phyloP scores from a whole-genome alignment of 2,888 invertebrate species.

The Dicycla oo region DNA sequence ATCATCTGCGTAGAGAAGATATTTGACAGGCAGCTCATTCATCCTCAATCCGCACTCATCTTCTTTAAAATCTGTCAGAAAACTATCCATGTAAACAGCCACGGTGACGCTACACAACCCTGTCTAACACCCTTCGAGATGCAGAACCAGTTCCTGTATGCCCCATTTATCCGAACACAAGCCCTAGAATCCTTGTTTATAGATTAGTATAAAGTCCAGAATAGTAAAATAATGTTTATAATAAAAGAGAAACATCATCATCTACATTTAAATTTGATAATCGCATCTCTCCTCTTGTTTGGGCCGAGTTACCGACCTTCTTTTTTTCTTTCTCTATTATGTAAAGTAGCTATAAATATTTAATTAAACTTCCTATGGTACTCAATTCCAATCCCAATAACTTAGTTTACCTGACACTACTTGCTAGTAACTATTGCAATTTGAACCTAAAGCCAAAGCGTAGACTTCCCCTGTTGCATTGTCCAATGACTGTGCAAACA shows the following conservation, averaged over 20 bases:
- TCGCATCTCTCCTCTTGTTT: not conserved
- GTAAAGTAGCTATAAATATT: slow-evolving; percentile 12
- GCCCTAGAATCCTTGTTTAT: too few species aligned
- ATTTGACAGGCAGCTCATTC: too few species aligned
- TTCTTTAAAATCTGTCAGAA: too few species aligned
- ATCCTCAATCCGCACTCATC: too few species aligned
- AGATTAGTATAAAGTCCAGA: too few species aligned
- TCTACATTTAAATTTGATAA: not conserved
- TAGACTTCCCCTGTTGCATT: slow-evolving; percentile 22
- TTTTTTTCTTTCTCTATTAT: not conserved
- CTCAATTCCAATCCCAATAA: not conserved
- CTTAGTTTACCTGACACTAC: slow-evolving; percentile 4
- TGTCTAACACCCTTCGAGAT: too few species aligned
- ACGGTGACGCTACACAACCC: too few species aligned
- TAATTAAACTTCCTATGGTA: not conserved
- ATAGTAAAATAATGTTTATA: not conserved
- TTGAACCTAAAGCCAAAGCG: slow-evolving; percentile 14
- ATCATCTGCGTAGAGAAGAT: too few species aligned
- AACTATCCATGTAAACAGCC: too few species aligned
- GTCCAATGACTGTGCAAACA: slow-evolving; percentile 45
- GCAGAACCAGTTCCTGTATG: too few species aligned
- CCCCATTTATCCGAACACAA: too few species aligned
- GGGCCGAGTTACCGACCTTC: not conserved
- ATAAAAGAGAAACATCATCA: not conserved
- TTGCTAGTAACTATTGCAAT: slow-evolving; percentile 23